Percentiles rank a stretch among this genome's conserved stretches.
phyloP scores from a whole-genome alignment of 2,888 invertebrate genomes.

The Acleris laterana region DNA sequence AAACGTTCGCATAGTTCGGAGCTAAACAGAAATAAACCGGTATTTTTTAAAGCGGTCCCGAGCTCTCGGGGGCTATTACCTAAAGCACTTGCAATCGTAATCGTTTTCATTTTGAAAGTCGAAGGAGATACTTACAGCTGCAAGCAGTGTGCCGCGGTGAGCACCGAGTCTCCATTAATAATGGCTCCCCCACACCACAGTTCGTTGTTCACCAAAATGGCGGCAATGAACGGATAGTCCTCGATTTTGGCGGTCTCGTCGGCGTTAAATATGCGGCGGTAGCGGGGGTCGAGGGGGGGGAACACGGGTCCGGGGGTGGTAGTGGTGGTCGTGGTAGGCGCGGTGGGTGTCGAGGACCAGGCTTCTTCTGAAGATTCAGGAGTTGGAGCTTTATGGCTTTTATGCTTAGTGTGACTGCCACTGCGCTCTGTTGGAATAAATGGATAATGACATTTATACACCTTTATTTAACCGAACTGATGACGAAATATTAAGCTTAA shows the following conservation, averaged over 20 bases:
- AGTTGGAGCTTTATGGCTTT: too few relatives aligned
- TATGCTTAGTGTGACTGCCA: too few relatives aligned
- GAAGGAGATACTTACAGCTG: conserved; percentile 68
- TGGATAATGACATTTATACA: too few relatives aligned
- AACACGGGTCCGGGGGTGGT: conserved; percentile 19
- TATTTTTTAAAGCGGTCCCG: too few relatives aligned
- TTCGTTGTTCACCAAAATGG: conserved; percentile 67
- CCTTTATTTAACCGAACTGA: too few relatives aligned
- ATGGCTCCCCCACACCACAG: conserved; percentile 76
- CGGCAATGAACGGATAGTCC: conserved; percentile 69
- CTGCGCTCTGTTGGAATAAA: too few relatives aligned
- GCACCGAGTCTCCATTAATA: conserved; percentile 57
- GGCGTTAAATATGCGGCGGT: conserved; percentile 71
- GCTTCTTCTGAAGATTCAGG: neutral
- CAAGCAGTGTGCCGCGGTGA: conserved; percentile 76
- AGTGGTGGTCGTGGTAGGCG: conserved; percentile 14
- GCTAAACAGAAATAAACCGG: too few relatives aligned
- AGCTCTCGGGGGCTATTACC: too few relatives aligned
- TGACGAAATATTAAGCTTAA: too few relatives aligned
- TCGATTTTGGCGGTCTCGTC: conserved; percentile 63
- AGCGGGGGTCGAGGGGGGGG: conserved; percentile 60
- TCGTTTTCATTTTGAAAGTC: too few relatives aligned
- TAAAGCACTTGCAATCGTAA: too few relatives aligned
- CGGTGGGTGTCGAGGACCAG: neutral
- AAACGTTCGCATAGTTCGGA: too few relatives aligned